Evolutionary conservation across 1,140 invertebrate genomes (phyloP), one percentile per base, ranked within the genome.

Genomic region (Cotesia chilonis): DNA sequence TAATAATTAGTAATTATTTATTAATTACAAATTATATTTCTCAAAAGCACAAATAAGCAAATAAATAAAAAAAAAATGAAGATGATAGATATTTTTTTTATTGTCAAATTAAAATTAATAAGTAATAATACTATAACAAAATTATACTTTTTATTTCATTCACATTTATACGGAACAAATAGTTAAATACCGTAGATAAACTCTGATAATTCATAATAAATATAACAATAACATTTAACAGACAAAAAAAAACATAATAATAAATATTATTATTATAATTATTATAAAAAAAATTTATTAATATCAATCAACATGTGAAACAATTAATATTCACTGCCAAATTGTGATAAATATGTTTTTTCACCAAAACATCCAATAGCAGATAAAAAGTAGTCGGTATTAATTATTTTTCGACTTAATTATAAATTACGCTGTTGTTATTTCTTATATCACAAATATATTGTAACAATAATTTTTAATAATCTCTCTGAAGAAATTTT

Each of bases 241-340:
- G 55, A 72, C 36, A 54, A 66, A 65, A 54, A 36, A 41, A 75
- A 17, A 17, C 17, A 47, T 47, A 47, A 47, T 47, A 47, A 47
- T 47, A 47, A 47, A 9, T 2, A 47, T 47, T 9, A 47, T 47
- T 20, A 66, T 28, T 36, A 72, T 61, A 35, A 64, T 59, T 20
- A 20, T 20, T 5, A 68, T 72, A 20, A 69, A 41, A 73, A 69
- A 68, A 69, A 69, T 57, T 70, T 73, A 68, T 74, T 70, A 75
- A 77, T 75, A 78, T 71, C 75, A 65, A 70, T 47, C 71, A 70
- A 71, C 70, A 74, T 75, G 69, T 75, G 69, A 68, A 59, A 68
- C 55, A 37, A 10, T 61, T 79, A 83, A 47, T 77, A 75, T 85
- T 84, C 84, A 86, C 84, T 85, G 84, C 84, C 84, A 86, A 84